Evolutionary conservation across 2,113 vertebrate genomes (phyloP).

Genomic region (Mobula birostris): DNA sequence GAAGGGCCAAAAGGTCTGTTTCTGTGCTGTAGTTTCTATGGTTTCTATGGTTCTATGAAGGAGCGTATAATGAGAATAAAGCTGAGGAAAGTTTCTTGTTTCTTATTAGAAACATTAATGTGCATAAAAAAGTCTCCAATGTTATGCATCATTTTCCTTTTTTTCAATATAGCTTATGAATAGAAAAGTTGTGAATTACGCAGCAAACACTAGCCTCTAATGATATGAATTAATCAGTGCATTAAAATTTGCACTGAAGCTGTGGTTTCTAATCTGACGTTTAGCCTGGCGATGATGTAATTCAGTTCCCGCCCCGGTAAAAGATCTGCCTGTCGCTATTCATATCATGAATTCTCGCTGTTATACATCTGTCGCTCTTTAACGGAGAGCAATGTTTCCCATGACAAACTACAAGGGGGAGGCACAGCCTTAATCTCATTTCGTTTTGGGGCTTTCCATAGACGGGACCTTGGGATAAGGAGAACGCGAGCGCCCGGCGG

Average conservation of each 20-base stretch:
- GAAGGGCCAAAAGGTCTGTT: too few species aligned
- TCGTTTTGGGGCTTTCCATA: background rate
- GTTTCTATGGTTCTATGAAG: background rate
- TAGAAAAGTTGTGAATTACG: background rate
- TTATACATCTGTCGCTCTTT: background rate
- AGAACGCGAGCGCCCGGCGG: background rate
- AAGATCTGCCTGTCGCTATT: background rate
- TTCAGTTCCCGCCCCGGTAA: constrained; percentile 4
- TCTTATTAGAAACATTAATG: background rate
- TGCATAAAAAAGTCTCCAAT: background rate
- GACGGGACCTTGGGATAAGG: background rate
- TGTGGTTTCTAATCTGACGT: background rate
- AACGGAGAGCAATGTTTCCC: background rate
- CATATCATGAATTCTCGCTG: background rate
- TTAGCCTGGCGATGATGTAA: background rate
- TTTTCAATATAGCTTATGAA: too few species aligned
- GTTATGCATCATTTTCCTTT: too few species aligned
- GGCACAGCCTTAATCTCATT: background rate
- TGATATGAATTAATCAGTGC: background rate
- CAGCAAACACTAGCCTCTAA: background rate
- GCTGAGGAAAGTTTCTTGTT: background rate
- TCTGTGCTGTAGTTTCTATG: too few species aligned
- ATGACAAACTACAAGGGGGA: too few species aligned
- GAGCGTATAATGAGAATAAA: background rate
- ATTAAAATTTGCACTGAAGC: background rate